phyloP scores from a whole-genome alignment of 2,888 invertebrate genomes.

The Drosophila mimetica region DNA sequence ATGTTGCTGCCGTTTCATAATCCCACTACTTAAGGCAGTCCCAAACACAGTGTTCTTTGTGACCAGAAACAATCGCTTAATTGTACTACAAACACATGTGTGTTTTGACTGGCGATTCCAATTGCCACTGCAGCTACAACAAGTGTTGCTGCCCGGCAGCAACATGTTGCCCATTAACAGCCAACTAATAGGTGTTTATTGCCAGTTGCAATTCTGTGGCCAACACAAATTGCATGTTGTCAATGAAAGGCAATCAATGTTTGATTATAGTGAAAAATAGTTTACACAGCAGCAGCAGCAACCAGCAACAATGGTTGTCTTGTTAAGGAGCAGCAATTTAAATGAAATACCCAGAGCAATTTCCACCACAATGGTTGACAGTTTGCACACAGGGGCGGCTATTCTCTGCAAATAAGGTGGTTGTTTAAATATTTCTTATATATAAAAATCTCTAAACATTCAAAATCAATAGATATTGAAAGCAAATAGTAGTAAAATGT shows the following conservation, averaged over 20 bases:
- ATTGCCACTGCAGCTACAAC: too few relatives aligned
- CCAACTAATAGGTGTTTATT: constrained; percentile 15
- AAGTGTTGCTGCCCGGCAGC: neutral
- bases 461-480: too few relatives aligned
- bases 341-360: neutral
- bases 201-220: neutral
- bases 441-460: too few relatives aligned
- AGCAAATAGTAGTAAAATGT: too few relatives aligned
- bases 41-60: constrained; percentile 1
- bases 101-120: neutral
- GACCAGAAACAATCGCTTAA: constrained; percentile 7
- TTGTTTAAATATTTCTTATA: too few relatives aligned
- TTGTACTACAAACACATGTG: constrained; percentile 11
- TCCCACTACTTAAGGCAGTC: neutral
- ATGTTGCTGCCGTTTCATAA: constrained; percentile 23
- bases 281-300: neutral
- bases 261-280: constrained; percentile 11
- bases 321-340: neutral
- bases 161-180: constrained; percentile 17
- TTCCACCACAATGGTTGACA: neutral
- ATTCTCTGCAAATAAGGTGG: neutral
- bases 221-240: constrained; percentile 35
- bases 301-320: constrained; percentile 6
- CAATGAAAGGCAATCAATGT: constrained; percentile 13
- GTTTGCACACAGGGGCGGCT: neutral